Base-by-base conservation (phyloP, 2,113 vertebrate species). In the Sporophila hypoxantha region DNA sequence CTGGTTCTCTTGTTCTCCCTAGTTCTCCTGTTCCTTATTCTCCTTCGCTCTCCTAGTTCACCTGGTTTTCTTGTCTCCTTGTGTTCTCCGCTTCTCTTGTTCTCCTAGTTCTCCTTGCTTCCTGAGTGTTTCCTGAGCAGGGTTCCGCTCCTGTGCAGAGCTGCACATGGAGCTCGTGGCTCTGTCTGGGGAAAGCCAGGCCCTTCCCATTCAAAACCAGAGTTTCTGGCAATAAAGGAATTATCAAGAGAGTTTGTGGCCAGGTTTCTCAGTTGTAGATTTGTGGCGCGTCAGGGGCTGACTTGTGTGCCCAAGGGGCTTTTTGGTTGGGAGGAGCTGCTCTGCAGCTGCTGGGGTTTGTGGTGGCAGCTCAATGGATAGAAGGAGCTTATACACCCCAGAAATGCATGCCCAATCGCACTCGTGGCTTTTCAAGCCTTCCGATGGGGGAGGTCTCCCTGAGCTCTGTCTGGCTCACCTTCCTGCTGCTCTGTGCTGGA, bases 251-350 rank as follows among this genome's bases (percentile, higher is more conserved):
- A 9, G 27, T 13, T 30, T 17, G 0, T 1, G 27, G 17, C 13
- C 3, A 0, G 3, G n/a, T 19, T 11, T 0, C 37, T 8, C 32
- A 7, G 66, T 29, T 4, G 2, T n/a, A n/a, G n/a, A n/a, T 70
- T 30, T 41, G 29, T 57, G 64, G 9, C 7, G 9, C 7, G 39
- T 2, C 9, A 4, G 7, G 29, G 25, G 26, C 12, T 29, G 14
- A 0, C n/a, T 7, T 17, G 14, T 19, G 50, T 2, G 7, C 36
- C 49, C 26, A 25, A 8, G 10, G 11, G 42, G 0, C 1, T 1
- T 11, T 10, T 17, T 7, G 27, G 2, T 29, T 5, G 3, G 70
- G 61, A 64, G 66, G 7, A 32, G 46, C 41, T 9, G 1, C 15
- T 27, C 53, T 62, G 7, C 65, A 21, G 73, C 68, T 15, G 32